Percentiles rank a stretch among this genome's conserved stretches.
These are phyloP conservation scores for Donacobius atricapilla DNA, from an alignment of 2,113 vertebrate genomes.

Conservation along the genomic window DNA sequence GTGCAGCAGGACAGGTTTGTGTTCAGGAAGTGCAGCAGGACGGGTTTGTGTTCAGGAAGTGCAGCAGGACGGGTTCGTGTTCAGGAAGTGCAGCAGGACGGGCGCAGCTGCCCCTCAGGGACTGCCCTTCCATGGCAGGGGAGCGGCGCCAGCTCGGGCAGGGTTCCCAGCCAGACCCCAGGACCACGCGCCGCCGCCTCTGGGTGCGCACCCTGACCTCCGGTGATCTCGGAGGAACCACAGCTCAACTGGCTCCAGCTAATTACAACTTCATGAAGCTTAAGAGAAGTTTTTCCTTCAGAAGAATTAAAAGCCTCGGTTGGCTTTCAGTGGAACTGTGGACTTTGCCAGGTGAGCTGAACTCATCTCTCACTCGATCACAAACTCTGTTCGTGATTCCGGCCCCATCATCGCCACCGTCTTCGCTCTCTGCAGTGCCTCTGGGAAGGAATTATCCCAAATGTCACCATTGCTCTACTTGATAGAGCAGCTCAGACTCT, in stretches of 20 bases:
- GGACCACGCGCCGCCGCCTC: neutral
- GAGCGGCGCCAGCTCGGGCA: neutral
- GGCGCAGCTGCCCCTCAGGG: neutral
- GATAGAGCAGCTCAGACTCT: neutral
- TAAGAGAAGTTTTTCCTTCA: neutral
- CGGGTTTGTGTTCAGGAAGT: neutral
- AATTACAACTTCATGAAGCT: neutral
- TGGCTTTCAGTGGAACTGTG: neutral
- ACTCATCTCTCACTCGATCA: neutral
- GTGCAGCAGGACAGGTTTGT: neutral
- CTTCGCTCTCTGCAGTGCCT: neutral
- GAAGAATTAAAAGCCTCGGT: neutral
- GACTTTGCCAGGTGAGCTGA: neutral
- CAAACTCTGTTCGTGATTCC: neutral
- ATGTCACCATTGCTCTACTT: neutral
- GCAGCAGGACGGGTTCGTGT: neutral
- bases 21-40: neutral
- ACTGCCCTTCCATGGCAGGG: neutral
- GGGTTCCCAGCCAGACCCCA: neutral
- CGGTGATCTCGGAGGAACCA: neutral
- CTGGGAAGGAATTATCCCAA: neutral
- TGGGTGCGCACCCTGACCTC: neutral
- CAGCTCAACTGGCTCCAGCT: neutral
- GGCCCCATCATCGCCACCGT: neutral
- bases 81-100: neutral